Evolutionary conservation across 2,888 invertebrate genomes (phyloP).

Genomic region (Tipula confusa): DNA sequence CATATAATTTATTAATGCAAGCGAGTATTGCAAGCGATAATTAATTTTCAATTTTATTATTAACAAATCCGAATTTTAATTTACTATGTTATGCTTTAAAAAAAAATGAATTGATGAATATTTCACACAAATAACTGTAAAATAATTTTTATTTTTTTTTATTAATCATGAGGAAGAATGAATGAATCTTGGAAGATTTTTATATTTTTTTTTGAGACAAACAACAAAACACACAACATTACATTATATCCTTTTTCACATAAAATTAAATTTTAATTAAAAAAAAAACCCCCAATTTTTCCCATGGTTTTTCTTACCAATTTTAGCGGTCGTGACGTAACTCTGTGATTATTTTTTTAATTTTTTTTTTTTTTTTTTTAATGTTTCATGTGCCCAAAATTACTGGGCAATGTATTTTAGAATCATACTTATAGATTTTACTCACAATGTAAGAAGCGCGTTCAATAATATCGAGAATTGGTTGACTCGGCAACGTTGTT

Average conservation of each 20-base stretch:
- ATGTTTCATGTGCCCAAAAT: neutral
- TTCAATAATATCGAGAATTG: conserved; percentile 39
- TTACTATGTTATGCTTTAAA: neutral
- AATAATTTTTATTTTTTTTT: neutral
- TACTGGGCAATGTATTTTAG: neutral
- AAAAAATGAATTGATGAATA: conserved; percentile 16
- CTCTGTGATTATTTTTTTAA: neutral
- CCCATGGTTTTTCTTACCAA: neutral
- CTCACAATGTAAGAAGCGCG: conserved; percentile 47
- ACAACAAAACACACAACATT: conserved; percentile 25
- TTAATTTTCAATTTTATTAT: conserved; percentile 1
- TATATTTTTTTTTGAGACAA: neutral
- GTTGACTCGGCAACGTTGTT: neutral
- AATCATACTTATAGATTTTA: conserved; percentile 32
- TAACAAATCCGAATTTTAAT: neutral
- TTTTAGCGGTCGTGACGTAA: neutral
- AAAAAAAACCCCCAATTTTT: neutral
- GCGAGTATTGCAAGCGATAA: neutral
- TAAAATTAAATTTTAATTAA: neutral
- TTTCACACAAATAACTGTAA: neutral
- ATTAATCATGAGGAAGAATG: neutral
- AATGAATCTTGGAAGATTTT: neutral
- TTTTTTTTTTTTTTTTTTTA: neutral
- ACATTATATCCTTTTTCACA: conserved; percentile 3
- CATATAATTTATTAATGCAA: conserved; percentile 25